Conservation (phyloP, 2,113 vertebrate species). For the Chroicocephalus ridibundus region DNA sequence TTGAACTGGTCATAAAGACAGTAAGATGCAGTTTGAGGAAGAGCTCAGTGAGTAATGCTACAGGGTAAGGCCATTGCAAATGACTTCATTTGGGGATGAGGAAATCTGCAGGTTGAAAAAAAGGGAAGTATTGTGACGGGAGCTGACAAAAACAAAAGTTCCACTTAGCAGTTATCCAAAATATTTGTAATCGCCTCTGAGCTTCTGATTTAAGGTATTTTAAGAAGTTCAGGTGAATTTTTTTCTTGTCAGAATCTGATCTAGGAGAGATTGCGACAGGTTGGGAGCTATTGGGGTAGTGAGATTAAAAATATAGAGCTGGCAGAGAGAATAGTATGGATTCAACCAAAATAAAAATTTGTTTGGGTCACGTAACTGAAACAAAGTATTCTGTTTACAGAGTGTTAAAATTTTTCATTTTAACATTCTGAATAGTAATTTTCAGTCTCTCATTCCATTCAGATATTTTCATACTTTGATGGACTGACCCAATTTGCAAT, state of each 20-base stretch:
- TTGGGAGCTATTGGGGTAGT: neutral
- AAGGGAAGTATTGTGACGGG: neutral
- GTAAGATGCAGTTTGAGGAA: neutral
- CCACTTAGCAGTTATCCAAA: neutral
- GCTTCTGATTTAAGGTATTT: neutral
- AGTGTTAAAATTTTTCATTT: neutral
- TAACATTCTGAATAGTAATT: neutral
- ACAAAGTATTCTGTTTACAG: neutral
- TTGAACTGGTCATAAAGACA: neutral
- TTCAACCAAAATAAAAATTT: neutral
- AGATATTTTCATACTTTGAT: neutral
- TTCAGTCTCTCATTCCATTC: neutral
- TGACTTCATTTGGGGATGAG: neutral
- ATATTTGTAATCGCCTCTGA: neutral
- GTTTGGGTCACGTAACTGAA: neutral
- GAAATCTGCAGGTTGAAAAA: neutral
- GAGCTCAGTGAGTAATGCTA: neutral
- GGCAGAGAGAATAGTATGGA: neutral
- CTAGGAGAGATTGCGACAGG: neutral
- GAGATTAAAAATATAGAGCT: neutral
- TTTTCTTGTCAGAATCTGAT: neutral
- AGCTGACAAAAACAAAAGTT: neutral
- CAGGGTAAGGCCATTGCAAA: neutral
- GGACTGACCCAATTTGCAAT: neutral
- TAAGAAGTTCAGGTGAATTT: neutral